Percentiles rank a stretch among this genome's conserved stretches.
phyloP scores from a whole-genome alignment of 2,888 invertebrate species.

The Rhagonycha fulva region DNA sequence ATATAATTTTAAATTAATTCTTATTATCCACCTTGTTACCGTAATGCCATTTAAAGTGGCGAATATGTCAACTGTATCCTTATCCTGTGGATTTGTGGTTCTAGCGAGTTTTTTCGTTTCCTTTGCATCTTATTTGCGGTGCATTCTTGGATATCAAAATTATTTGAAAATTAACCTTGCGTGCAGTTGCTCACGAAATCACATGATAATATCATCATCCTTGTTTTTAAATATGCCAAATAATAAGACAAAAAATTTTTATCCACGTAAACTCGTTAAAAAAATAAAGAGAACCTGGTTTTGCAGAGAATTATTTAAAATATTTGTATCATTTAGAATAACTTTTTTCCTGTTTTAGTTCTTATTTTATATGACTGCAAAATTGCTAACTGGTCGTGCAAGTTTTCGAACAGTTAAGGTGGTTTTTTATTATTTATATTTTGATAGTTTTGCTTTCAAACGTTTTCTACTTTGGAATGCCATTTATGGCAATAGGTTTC shows the following conservation, averaged over 20 bases:
- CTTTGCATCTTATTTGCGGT: not conserved
- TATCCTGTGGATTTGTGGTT: not conserved
- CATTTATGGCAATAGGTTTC: not conserved
- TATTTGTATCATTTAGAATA: not conserved
- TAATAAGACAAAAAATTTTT: not conserved
- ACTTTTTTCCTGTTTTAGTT: not conserved
- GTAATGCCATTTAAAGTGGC: not conserved
- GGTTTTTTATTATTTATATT: not conserved
- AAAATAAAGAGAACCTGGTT: not conserved
- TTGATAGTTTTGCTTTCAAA: not conserved
- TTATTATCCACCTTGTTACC: not conserved
- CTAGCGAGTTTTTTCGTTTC: not conserved
- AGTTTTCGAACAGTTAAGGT: constrained; percentile 1
- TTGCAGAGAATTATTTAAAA: not conserved
- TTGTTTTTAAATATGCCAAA: not conserved
- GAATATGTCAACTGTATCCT: not conserved
- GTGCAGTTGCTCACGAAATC: not conserved
- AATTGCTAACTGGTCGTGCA: constrained; percentile 2
- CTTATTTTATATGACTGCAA: not conserved
- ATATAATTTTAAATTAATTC: not conserved
- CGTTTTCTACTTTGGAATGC: not conserved
- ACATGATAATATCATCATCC: not conserved
- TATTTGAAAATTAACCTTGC: not conserved
- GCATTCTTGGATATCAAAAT: not conserved
- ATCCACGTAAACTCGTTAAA: not conserved